Percentiles rank a stretch among this genome's conserved stretches.
phyloP scores from a whole-genome alignment of 1,140 invertebrate species.

The Halictus rubicundus region DNA sequence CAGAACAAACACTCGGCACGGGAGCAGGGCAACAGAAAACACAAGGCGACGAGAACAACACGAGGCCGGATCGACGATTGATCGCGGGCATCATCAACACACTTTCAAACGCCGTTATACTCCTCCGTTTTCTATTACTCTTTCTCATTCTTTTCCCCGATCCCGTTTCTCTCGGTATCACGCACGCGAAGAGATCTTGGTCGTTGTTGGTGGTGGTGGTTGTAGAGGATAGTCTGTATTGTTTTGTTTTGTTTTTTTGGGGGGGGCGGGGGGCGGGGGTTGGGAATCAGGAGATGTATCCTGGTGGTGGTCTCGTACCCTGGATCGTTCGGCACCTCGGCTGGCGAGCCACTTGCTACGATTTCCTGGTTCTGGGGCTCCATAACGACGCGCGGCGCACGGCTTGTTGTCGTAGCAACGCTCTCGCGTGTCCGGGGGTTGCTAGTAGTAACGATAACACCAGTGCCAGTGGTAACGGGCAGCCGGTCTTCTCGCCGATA shows the following conservation, averaged over 20 bases:
- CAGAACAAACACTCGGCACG: conserved; percentile 56
- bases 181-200: conserved; percentile 47
- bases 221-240: conserved; percentile 45
- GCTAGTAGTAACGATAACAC: background rate
- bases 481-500: conserved; percentile 36
- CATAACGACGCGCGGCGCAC: conserved; percentile 79
- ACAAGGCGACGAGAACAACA: conserved; percentile 51
- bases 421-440: conserved; percentile 52
- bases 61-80: conserved; percentile 13
- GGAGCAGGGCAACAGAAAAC: conserved; percentile 55
- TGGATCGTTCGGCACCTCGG: conserved; percentile 93
- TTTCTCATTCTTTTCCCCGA: conserved; percentile 37
- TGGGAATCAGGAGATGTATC: conserved; percentile 17
- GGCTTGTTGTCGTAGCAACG: conserved; percentile 57
- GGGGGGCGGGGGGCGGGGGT: too few relatives aligned
- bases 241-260: too few relatives aligned
- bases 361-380: conserved; percentile 88
- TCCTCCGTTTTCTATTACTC: background rate
- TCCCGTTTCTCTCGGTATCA: conserved; percentile 8
- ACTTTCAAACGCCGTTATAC: conserved; percentile 36
- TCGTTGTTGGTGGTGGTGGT: conserved; percentile 59
- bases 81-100: conserved; percentile 58
- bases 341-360: conserved; percentile 87
- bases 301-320: conserved; percentile 82
- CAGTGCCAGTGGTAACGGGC: conserved; percentile 1